Evolutionary conservation across 30 jellyfish, hydroid and myxozoan species (phyloP).

Genomic region (Phacellophora camtschatica): DNA sequence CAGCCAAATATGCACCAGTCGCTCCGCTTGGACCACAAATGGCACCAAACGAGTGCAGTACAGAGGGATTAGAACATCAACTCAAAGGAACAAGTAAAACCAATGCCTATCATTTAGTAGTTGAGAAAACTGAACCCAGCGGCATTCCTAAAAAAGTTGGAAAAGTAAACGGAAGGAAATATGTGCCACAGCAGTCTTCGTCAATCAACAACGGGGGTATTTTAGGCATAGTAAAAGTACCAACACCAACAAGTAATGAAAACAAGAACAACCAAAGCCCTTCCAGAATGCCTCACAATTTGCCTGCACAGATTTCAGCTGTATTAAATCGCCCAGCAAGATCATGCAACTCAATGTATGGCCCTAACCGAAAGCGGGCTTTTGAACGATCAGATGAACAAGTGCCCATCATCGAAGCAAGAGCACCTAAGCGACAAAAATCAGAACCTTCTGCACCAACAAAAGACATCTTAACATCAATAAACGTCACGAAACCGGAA

Average conservation of each 20-base stretch:
- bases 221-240: not conserved
- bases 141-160: not conserved
- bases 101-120: not conserved
- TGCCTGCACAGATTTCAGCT: not conserved
- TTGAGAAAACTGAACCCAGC: not conserved
- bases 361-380: conserved; percentile 2
- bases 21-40: not conserved
- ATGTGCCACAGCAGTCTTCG: not conserved
- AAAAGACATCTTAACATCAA: not conserved
- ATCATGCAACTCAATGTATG: conserved; percentile 19
- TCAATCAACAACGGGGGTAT: not conserved
- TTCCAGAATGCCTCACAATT: not conserved
- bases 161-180: too few relatives aligned
- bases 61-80: not conserved
- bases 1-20: not conserved
- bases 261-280: not conserved
- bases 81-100: not conserved
- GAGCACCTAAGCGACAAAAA: not conserved
- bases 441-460: not conserved
- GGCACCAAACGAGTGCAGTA: not conserved
- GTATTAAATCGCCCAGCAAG: not conserved
- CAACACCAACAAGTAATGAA: not conserved
- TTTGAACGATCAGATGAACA: not conserved
- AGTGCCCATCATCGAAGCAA: not conserved
- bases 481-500: not conserved